phyloP scores from a whole-genome alignment of 1,140 invertebrate genomes.

The Cylas formicarius region DNA sequence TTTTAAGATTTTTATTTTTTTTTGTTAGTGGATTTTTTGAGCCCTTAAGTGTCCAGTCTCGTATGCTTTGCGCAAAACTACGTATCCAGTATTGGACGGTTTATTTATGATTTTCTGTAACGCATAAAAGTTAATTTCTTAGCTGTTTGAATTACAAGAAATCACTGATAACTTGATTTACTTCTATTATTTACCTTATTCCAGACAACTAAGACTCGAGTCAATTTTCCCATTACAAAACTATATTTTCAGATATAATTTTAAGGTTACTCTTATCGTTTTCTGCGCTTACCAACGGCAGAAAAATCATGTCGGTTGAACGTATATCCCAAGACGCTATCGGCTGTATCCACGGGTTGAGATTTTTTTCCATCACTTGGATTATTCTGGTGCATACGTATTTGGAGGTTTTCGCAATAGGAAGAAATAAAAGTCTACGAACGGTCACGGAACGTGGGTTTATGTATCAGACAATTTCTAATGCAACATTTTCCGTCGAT shows the following conservation, averaged over 20 bases:
- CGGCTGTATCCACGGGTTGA: constrained; percentile 72
- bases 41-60: no score
- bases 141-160: no score
- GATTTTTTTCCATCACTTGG: constrained; percentile 81
- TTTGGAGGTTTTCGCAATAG: constrained; percentile 68
- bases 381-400: constrained; percentile 91
- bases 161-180: no score
- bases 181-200: no score
- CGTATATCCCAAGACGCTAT: constrained; percentile 55
- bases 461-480: constrained; percentile 77
- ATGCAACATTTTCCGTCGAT: constrained; percentile 85
- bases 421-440: constrained; percentile 68
- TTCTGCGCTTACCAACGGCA: constrained; percentile 50
- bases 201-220: no score
- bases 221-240: not conserved
- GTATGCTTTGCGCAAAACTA: no score
- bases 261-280: constrained; percentile 45
- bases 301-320: constrained; percentile 53
- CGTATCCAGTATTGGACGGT: no score
- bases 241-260: constrained; percentile 36
- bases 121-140: no score
- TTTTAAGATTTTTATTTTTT: no score
- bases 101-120: no score
- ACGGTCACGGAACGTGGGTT: constrained; percentile 69
- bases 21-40: no score